Conservation (phyloP, 2,113 vertebrate species). For the Elachura formosa region DNA sequence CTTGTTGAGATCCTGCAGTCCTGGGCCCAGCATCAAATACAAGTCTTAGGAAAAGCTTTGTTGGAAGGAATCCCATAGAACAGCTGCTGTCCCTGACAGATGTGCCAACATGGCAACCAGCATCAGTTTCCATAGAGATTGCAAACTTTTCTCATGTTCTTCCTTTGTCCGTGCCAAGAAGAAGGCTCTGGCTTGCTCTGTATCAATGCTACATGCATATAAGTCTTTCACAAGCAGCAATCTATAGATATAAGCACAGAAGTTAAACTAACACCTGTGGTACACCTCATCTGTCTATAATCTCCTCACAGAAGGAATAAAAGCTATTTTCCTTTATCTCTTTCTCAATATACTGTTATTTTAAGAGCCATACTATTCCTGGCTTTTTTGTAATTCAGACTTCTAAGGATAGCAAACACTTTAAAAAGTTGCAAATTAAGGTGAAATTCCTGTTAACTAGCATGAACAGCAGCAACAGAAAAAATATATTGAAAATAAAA, state of each 20-base stretch:
- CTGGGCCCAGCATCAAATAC: not conserved
- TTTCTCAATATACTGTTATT: not conserved
- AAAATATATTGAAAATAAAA: not conserved
- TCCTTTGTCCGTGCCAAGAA: not conserved
- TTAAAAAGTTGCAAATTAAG: not conserved
- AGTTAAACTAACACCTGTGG: not conserved
- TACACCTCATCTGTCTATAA: not conserved
- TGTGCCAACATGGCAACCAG: constrained; percentile 8
- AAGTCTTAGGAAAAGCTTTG: constrained; percentile 16
- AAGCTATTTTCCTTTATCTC: not conserved
- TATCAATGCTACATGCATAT: not conserved
- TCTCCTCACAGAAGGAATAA: not conserved
- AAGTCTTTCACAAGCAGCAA: not conserved
- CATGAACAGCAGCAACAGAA: not conserved
- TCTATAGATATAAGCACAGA: not conserved
- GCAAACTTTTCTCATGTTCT: not conserved
- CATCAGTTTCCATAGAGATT: constrained; percentile 31
- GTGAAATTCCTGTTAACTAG: not conserved
- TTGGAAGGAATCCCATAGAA: constrained; percentile 11
- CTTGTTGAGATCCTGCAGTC: not conserved
- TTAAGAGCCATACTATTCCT: not conserved
- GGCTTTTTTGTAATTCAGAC: not conserved
- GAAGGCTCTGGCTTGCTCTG: not conserved
- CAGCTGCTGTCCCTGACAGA: constrained; percentile 45
- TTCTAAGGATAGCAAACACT: not conserved